Conservation (phyloP, 1,140 invertebrate genomes). For the Drosophila sproati region DNA sequence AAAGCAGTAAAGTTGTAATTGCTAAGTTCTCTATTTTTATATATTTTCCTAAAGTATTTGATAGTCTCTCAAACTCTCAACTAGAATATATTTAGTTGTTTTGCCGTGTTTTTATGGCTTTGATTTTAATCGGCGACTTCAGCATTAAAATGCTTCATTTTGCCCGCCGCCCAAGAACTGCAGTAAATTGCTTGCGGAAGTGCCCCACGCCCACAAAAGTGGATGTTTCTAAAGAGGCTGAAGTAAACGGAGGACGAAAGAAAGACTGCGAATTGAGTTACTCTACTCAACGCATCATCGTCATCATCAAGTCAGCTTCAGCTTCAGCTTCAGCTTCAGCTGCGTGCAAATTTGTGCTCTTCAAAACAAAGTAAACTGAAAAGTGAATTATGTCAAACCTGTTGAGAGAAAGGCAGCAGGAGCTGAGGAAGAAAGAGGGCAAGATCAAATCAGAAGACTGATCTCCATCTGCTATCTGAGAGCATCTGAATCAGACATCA, state of each 20-base stretch:
- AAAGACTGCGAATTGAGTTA: slow-evolving; percentile 68
- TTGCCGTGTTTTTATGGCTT: slow-evolving; percentile 48
- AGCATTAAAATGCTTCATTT: slow-evolving; percentile 81
- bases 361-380: slow-evolving; percentile 81
- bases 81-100: not conserved
- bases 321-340: slow-evolving; percentile 45
- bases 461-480: slow-evolving; percentile 41
- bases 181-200: slow-evolving; percentile 79
- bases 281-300: slow-evolving; percentile 50
- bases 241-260: not conserved
- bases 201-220: slow-evolving; percentile 77
- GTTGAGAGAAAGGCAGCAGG: slow-evolving; percentile 42
- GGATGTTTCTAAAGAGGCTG: slow-evolving; percentile 31
- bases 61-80: not conserved
- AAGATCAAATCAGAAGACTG: slow-evolving; percentile 9
- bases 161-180: slow-evolving; percentile 61
- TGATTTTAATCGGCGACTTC: slow-evolving; percentile 79
- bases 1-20: no score
- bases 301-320: slow-evolving; percentile 30
- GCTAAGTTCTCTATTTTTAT: not conserved
- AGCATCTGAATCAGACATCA: slow-evolving; percentile 14
- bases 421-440: not conserved
- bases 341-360: slow-evolving; percentile 78
- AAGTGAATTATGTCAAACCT: slow-evolving; percentile 74
- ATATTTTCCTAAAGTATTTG: not conserved